A percentile compares a stretch with the other conserved stretches of the same genome.
Conservation (phyloP, 2,113 vertebrate genomes). For the Paradoxurus hermaphroditus region DNA sequence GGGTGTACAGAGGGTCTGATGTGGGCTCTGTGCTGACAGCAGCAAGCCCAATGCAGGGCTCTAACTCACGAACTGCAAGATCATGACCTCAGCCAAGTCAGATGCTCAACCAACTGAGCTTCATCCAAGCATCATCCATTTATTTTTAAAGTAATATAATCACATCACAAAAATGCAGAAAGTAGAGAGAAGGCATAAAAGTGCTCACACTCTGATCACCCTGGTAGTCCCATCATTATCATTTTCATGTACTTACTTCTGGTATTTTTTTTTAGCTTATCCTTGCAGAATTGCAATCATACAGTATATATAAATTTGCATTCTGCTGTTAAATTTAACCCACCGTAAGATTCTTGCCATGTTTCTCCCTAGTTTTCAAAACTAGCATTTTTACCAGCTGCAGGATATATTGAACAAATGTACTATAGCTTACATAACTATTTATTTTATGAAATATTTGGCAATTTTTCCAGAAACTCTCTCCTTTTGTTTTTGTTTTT, state of each 20-base stretch:
- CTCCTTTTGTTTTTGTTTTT: neutral
- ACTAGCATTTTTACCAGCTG: conserved; percentile 21
- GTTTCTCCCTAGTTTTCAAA: conserved; percentile 14
- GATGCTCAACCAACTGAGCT: no score
- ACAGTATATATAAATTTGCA: neutral
- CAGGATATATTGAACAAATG: neutral
- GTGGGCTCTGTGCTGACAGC: no score
- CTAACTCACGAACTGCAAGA: no score
- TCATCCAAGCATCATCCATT: neutral
- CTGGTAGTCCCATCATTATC: neutral
- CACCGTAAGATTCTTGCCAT: neutral
- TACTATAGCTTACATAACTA: neutral
- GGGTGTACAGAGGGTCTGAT: no score
- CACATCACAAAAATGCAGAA: neutral
- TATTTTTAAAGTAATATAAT: conserved; percentile 32
- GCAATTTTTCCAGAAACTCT: neutral
- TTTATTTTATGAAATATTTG: conserved; percentile 27
- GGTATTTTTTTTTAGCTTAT: neutral
- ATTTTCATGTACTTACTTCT: conserved; percentile 33
- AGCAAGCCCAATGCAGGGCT: no score
- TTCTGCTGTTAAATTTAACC: conserved; percentile 19
- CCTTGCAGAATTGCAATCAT: conserved; percentile 14
- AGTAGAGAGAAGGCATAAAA: conserved; percentile 2
- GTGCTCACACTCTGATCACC: neutral
- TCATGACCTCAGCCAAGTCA: no score